These are phyloP conservation scores for Lanistes nyassanus DNA, from an alignment of 1,140 invertebrate species.

Conservation along the genomic window DNA sequence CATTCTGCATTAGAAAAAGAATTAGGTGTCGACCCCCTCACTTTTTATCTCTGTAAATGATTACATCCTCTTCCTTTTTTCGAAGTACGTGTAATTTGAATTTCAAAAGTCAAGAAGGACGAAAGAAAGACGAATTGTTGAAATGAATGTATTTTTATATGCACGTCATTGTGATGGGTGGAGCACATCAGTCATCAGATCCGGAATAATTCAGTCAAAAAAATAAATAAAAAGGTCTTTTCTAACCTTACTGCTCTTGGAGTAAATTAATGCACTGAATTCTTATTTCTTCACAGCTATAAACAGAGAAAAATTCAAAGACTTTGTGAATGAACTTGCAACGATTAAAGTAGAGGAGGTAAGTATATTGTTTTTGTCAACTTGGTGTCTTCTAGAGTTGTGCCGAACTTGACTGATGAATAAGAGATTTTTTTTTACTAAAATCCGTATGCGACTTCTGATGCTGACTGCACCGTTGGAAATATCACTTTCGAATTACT, in stretches of 20 bases:
- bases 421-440: background rate
- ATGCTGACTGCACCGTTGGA: background rate
- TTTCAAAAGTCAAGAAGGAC: background rate
- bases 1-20: too few species aligned
- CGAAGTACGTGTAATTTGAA: background rate
- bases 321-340: slow-evolving; percentile 88
- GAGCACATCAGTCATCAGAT: too few species aligned
- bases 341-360: slow-evolving; percentile 76
- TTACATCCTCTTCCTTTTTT: too few species aligned
- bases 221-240: background rate
- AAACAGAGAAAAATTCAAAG: slow-evolving; percentile 82
- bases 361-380: background rate
- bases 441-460: background rate
- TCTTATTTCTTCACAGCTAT: slow-evolving; percentile 32
- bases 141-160: background rate
- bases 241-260: background rate
- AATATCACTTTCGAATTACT: background rate
- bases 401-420: background rate
- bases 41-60: background rate
- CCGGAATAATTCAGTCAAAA: background rate
- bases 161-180: background rate
- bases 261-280: background rate
- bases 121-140: too few species aligned
- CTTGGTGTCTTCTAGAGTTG: background rate
- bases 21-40: background rate